Conservation (phyloP, 2,113 vertebrate species). For the Alexandromys fortis region DNA sequence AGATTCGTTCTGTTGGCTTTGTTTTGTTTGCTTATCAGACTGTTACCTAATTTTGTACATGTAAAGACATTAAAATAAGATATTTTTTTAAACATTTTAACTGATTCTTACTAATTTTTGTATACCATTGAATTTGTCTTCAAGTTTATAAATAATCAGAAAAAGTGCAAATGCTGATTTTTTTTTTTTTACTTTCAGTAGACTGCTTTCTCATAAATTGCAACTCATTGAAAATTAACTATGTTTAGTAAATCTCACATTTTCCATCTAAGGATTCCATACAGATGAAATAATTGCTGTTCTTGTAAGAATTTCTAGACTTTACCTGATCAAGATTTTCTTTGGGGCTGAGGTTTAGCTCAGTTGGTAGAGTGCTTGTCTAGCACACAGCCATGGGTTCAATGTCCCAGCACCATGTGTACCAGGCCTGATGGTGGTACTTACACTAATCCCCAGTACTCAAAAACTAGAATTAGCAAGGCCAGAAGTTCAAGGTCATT, state of each 20-base stretch:
- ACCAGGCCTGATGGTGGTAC: background rate
- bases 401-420: background rate
- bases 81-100: background rate
- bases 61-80: background rate
- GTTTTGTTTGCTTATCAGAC: conserved; percentile 32
- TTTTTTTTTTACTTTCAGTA: conserved; percentile 15
- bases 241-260: background rate
- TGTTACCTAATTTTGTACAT: conserved; percentile 31
- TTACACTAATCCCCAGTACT: background rate
- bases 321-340: conserved; percentile 24
- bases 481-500: background rate
- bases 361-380: background rate
- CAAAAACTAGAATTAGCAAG: background rate
- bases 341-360: background rate
- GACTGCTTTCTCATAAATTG: conserved; percentile 8
- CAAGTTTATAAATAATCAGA: conserved; percentile 27
- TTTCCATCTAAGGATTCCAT: conserved; percentile 40
- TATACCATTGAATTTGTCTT: background rate
- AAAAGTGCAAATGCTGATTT: conserved; percentile 20
- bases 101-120: conserved; percentile 27
- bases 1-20: background rate
- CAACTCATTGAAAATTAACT: conserved; percentile 24
- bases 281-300: conserved; percentile 27
- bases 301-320: conserved; percentile 25
- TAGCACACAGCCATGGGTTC: background rate